Conservation (phyloP, 2,113 vertebrate species). For the Herpailurus yagouaroundi region DNA sequence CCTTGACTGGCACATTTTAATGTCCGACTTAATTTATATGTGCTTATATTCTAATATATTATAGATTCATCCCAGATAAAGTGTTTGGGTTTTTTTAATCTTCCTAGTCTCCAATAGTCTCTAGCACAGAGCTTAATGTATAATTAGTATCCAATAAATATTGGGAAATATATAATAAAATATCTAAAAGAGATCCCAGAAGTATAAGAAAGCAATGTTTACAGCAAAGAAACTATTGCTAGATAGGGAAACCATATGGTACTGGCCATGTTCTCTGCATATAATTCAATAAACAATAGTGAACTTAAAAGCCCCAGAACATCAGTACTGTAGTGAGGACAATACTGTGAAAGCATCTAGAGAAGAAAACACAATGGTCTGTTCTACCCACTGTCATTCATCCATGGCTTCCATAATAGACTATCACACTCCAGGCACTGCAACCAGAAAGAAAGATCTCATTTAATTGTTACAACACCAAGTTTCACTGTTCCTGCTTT, state of each 20-base stretch:
- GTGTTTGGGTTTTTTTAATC: background rate
- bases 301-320: background rate
- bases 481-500: background rate
- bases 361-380: background rate
- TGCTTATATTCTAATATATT: background rate
- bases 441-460: background rate
- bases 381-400: background rate
- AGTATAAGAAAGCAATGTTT: background rate
- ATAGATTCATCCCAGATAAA: background rate
- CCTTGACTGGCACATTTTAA: background rate
- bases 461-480: background rate
- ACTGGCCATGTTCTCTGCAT: background rate
- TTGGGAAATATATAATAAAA: background rate
- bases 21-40: conserved; percentile 9
- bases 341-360: background rate
- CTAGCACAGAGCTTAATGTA: background rate
- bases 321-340: background rate
- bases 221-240: background rate
- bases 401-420: background rate
- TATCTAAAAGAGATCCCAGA: conserved; percentile 2
- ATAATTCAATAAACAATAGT: background rate
- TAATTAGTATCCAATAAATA: background rate
- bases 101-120: background rate
- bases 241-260: background rate
- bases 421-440: background rate